Conservation (phyloP, 2,888 invertebrate genomes). For the Conchocele bisecta region DNA sequence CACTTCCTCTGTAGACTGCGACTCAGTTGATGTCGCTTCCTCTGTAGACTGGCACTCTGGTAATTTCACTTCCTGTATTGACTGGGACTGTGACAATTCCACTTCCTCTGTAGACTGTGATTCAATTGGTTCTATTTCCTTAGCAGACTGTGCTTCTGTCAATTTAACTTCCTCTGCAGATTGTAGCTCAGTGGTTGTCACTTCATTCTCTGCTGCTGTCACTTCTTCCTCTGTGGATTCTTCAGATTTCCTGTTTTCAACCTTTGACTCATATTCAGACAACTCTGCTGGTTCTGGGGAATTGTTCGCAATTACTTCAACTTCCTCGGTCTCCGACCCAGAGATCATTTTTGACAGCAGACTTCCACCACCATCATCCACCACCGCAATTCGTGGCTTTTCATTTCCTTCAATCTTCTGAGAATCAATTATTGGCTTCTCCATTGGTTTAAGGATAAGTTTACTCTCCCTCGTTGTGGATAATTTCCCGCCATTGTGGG, state of each 20-base stretch:
- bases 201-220: neutral
- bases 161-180: neutral
- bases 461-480: constrained; percentile 9
- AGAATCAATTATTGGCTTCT: constrained; percentile 7
- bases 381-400: constrained; percentile 6
- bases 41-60: neutral
- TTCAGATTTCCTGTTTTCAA: too few species aligned
- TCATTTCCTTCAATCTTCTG: constrained; percentile 21
- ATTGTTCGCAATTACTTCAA: constrained; percentile 7
- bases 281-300: too few species aligned
- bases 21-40: constrained; percentile 5
- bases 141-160: neutral
- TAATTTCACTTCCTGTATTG: neutral
- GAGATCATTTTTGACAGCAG: constrained; percentile 58
- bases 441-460: constrained; percentile 1
- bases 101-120: too few species aligned
- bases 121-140: too few species aligned
- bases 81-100: too few species aligned
- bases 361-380: constrained; percentile 46
- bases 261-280: too few species aligned
- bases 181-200: neutral
- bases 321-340: constrained; percentile 25
- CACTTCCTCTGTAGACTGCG: constrained; percentile 11
- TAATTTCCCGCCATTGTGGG: constrained; percentile 21
- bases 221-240: too few species aligned